These are phyloP conservation scores for Miichthys miiuy DNA, from an alignment of 2,797 vertebrate genomes.

Conservation along the genomic window DNA sequence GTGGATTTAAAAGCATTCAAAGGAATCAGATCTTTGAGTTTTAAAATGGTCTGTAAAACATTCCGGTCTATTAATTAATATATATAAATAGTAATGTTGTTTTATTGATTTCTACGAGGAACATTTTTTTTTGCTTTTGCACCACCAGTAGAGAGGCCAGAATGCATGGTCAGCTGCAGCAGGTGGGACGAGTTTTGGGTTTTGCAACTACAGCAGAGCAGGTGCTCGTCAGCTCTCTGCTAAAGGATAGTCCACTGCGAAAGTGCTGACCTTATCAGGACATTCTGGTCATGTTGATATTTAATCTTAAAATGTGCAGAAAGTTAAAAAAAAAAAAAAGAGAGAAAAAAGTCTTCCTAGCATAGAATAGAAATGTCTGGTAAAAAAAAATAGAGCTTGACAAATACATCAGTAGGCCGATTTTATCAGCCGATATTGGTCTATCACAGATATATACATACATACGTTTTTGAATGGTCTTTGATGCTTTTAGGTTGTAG, in stretches of 20 bases:
- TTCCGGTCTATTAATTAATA: too few species aligned
- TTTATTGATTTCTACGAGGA: conserved; percentile 28
- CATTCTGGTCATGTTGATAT: not conserved
- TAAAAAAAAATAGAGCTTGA: too few species aligned
- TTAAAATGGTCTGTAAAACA: too few species aligned
- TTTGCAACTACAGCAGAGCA: conserved; percentile 25
- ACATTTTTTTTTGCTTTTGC: conserved; percentile 5
- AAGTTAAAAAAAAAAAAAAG: not conserved
- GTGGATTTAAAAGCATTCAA: too few species aligned
- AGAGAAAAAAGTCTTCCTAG: not conserved
- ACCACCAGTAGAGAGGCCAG: conserved; percentile 19
- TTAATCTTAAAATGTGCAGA: not conserved
- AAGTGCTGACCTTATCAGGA: not conserved
- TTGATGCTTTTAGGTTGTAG: too few species aligned
- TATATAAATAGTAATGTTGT: not conserved
- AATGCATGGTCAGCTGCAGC: conserved; percentile 25
- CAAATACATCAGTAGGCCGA: too few species aligned
- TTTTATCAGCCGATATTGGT: too few species aligned
- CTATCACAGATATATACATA: too few species aligned
- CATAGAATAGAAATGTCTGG: not conserved
- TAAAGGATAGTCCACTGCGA: not conserved
- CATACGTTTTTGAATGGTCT: too few species aligned
- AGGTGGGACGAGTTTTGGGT: conserved; percentile 11
- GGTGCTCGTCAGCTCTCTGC: conserved; percentile 6
- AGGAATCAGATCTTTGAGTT: too few species aligned